Base-by-base conservation (phyloP, 2,888 invertebrate genomes). In the Cephalotes varians region DNA sequence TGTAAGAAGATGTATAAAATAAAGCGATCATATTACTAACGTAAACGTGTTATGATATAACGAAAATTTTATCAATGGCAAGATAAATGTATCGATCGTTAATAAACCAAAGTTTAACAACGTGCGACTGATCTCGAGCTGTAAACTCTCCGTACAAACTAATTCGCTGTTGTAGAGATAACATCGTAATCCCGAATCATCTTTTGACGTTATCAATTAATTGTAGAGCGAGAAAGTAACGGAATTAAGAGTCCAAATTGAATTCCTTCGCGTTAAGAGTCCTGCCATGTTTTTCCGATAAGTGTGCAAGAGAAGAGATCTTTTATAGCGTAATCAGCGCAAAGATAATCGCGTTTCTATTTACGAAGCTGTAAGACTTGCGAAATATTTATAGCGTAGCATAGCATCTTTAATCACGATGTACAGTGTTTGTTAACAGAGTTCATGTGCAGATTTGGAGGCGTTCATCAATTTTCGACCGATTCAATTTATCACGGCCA, bases 161-260 rank as follows among this genome's bases (percentile, higher is more conserved):
- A 37, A 51, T 65, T 56, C 18, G 69, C 49, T 65, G 64, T 81
- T 47, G 65, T 76, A 76, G 74, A 74, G 60, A 65, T 64, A 65
- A 83, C 72, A 80, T 15, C 71, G 51, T 82, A 81, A 37, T 77
- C 81, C 37, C 76, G 72, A 85, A 34, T 86, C 83, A 81, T 86
- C 76, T 51, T 82, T 86, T 65, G 85, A 56, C 77, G 69, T 77
- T 82, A 65, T 71, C 40, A 56, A 71, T 12, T 56, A 51, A 51
- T 51, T 79, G 40, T 71, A 79, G 77, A 67, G 6, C 40, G 44
- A 44, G 31, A 25, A 37, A 56, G 5, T 80, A 82, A 76, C 60
- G 51, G 60, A 74, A 84, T 69, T 81, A 67, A 51, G 72, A 54
- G 40, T 60, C 49, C 15, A 80, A 64, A 67, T 72, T 56, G 81